Evolutionary conservation across 2,888 invertebrate species (phyloP).

Genomic region (Brachyptera putata): DNA sequence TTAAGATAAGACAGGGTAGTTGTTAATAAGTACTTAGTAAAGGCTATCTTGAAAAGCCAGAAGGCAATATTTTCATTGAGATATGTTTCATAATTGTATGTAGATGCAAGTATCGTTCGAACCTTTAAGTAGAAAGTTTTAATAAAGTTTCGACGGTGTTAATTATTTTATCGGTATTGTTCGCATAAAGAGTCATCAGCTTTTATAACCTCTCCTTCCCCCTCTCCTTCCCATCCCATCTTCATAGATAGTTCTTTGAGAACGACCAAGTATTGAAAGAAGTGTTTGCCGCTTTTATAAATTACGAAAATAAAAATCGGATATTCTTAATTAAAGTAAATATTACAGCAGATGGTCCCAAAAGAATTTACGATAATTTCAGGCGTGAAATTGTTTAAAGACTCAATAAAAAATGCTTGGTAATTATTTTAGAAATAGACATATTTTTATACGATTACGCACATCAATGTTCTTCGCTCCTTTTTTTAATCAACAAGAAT

Average conservation of each 20-base stretch:
- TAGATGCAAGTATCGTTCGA: constrained; percentile 2
- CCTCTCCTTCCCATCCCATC: neutral
- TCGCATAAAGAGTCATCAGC: constrained; percentile 19
- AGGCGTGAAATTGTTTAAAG: constrained; percentile 5
- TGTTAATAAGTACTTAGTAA: neutral
- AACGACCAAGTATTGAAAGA: constrained; percentile 1
- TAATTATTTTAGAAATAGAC: constrained; percentile 2
- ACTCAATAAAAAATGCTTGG: neutral
- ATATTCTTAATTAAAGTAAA: constrained; percentile 20
- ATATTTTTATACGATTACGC: constrained; percentile 18
- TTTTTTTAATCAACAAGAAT: constrained; percentile 27
- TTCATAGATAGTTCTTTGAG: neutral
- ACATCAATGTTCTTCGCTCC: constrained; percentile 8
- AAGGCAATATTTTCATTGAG: constrained; percentile 6
- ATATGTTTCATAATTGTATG: constrained; percentile 21
- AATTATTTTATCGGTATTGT: constrained; percentile 24
- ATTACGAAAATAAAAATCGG: neutral
- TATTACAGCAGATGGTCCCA: constrained; percentile 15
- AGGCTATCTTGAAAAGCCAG: neutral
- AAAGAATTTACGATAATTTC: neutral
- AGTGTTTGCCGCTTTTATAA: neutral
- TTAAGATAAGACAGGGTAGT: constrained; percentile 1
- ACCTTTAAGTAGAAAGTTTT: neutral
- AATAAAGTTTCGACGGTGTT: constrained; percentile 22
- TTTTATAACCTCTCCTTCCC: constrained; percentile 7